phyloP scores from a whole-genome alignment of 2,888 invertebrate species.

The Eretmocerus hayati region DNA sequence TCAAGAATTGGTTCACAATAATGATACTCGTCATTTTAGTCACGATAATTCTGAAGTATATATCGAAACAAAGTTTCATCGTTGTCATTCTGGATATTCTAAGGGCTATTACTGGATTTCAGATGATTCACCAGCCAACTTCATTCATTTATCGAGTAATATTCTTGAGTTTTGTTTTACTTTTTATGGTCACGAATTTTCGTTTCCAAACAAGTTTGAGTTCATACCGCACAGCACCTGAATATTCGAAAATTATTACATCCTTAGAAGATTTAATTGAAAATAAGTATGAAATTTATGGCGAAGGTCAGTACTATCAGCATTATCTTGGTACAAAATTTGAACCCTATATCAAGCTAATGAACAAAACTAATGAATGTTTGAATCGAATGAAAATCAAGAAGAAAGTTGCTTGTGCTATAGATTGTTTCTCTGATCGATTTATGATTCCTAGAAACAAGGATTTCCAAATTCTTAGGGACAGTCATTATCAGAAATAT shows the following conservation, averaged over 20 bases:
- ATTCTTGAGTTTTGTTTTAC: not conserved
- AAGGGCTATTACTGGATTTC: not conserved
- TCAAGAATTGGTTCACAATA: not conserved
- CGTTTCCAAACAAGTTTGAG: conserved; percentile 5
- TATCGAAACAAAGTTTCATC: not conserved
- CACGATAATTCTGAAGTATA: not conserved
- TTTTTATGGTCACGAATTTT: not conserved
- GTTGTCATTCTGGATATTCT: not conserved
- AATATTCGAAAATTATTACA: not conserved
- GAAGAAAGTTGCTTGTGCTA: not conserved
- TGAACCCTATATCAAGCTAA: not conserved
- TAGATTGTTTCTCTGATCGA: not conserved
- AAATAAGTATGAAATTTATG: not conserved
- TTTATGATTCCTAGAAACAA: not conserved
- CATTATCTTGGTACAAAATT: not conserved
- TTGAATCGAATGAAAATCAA: not conserved
- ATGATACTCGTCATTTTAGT: not conserved
- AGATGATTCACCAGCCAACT: not conserved
- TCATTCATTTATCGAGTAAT: not conserved
- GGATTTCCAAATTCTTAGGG: not conserved
- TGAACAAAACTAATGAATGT: not conserved
- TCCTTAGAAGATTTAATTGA: not conserved
- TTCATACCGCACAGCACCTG: not conserved
- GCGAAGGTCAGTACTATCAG: conserved; percentile 4
- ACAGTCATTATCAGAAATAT: not conserved